A percentile compares a stretch with the other conserved stretches of the same genome.
Evolutionary conservation across 2,797 vertebrate species (phyloP).

Genomic region (Decapterus maruadsi): DNA sequence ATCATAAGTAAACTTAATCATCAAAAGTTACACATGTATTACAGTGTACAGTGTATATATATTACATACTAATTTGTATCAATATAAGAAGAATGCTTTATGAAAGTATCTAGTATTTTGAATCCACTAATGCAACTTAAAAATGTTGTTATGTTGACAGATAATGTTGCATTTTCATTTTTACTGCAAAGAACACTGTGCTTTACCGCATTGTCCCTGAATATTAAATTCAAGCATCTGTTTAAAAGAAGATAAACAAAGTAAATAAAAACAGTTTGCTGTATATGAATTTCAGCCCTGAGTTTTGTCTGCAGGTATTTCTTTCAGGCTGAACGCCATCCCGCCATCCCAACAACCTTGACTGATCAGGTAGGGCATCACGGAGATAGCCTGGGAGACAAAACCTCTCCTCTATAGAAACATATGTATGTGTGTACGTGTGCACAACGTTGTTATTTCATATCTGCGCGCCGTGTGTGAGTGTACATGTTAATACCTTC

Average conservation of each 20-base stretch:
- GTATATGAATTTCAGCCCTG: not conserved
- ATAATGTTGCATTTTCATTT: not conserved
- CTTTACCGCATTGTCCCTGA: not conserved
- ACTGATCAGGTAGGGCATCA: not conserved
- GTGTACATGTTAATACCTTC: conserved; percentile 88
- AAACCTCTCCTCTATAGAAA: too few species aligned
- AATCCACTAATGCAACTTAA: too few species aligned
- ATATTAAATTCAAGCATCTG: not conserved
- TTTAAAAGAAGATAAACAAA: not conserved
- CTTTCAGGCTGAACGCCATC: not conserved
- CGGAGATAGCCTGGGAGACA: too few species aligned
- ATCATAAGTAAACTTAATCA: too few species aligned
- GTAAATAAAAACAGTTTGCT: not conserved
- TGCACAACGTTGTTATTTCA: conserved; percentile 8
- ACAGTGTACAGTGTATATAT: too few species aligned
- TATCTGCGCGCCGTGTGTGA: conserved; percentile 31
- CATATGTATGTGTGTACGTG: not conserved
- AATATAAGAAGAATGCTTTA: too few species aligned
- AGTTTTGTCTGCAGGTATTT: not conserved
- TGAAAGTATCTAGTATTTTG: too few species aligned
- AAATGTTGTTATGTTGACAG: not conserved
- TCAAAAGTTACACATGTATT: too few species aligned
- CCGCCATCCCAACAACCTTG: not conserved
- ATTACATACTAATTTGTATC: too few species aligned
- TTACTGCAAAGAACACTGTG: not conserved